Percentiles rank a stretch among this genome's conserved stretches.
phyloP scores from a whole-genome alignment of 2,113 vertebrate species.

The Gymnarchus niloticus region DNA sequence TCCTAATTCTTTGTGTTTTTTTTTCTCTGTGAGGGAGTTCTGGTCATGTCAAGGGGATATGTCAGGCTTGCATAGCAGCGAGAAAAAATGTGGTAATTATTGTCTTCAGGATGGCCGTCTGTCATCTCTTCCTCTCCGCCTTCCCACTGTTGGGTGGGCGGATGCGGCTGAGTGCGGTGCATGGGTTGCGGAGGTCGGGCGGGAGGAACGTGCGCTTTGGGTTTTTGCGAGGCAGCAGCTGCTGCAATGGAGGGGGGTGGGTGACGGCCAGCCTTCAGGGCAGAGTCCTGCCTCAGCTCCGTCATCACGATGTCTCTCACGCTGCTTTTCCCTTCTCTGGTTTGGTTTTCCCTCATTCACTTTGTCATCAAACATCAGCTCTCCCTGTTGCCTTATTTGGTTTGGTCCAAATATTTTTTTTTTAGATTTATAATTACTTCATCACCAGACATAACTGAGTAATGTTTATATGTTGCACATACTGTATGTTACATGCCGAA shows the following conservation, averaged over 20 bases:
- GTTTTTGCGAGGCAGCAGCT: neutral
- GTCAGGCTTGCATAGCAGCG: conserved; percentile 54
- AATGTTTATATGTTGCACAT: conserved; percentile 54
- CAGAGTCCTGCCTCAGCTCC: neutral
- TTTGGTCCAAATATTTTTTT: conserved; percentile 60
- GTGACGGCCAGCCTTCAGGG: neutral
- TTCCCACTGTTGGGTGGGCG: conserved; percentile 52
- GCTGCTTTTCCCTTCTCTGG: neutral
- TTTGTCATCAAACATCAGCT: conserved; percentile 22
- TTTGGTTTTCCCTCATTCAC: neutral
- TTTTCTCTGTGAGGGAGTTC: conserved; percentile 18
- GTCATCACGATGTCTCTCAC: neutral
- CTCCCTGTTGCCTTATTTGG: conserved; percentile 45
- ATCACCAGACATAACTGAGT: conserved; percentile 50
- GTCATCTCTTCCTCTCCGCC: conserved; percentile 57
- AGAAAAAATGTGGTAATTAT: conserved; percentile 68
- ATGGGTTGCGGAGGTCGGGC: no score
- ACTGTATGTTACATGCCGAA: conserved; percentile 52
- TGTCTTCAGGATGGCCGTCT: conserved; percentile 60
- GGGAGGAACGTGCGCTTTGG: neutral
- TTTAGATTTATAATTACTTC: conserved; percentile 48
- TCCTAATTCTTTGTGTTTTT: neutral
- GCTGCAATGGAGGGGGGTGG: neutral
- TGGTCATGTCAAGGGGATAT: conserved; percentile 35
- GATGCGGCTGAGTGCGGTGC: conserved; percentile 41